These are phyloP conservation scores for Drosophila ambigua DNA, from an alignment of 1,140 invertebrate genomes.

Conservation along the genomic window DNA sequence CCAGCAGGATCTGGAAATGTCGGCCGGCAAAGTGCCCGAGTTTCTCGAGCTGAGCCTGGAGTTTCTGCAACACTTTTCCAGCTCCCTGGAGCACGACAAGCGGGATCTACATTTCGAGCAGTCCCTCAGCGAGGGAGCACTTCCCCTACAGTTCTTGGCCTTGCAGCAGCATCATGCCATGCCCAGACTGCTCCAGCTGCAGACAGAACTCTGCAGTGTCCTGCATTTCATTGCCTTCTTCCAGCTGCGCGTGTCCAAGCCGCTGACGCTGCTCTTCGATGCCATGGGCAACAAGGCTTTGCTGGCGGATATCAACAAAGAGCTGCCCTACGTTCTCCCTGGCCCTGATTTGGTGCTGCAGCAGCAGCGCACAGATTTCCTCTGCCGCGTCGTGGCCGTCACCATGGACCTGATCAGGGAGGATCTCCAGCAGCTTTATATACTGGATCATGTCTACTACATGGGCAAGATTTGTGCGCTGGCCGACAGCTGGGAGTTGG, in stretches of 20 bases:
- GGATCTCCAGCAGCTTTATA: slow-evolving; percentile 85
- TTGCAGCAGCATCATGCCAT: slow-evolving; percentile 90
- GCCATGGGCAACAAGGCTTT: slow-evolving; percentile 85
- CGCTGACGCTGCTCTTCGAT: slow-evolving; percentile 91
- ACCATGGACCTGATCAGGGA: slow-evolving; percentile 87
- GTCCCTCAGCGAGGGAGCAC: slow-evolving; percentile 88
- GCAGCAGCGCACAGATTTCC: slow-evolving; percentile 86
- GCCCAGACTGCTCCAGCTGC: slow-evolving; percentile 90
- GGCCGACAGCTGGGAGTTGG: slow-evolving; percentile 91
- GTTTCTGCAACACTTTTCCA: slow-evolving; percentile 90
- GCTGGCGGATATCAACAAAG: slow-evolving; percentile 85
- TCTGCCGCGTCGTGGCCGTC: slow-evolving; percentile 87
- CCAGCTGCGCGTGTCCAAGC: slow-evolving; percentile 89
- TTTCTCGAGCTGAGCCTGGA: slow-evolving; percentile 89
- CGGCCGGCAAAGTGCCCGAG: slow-evolving; percentile 87
- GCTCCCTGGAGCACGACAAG: slow-evolving; percentile 84
- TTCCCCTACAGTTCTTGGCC: slow-evolving; percentile 90
- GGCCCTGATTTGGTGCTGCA: slow-evolving; percentile 84
- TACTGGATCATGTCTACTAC: slow-evolving; percentile 87
- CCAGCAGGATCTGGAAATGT: slow-evolving; percentile 89
- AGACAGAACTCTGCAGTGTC: slow-evolving; percentile 90
- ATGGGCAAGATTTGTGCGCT: slow-evolving; percentile 89
- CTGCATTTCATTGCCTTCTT: slow-evolving; percentile 92
- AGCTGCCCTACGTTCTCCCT: slow-evolving; percentile 83
- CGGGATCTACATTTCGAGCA: slow-evolving; percentile 87